phyloP scores from a whole-genome alignment of 2,888 invertebrate genomes.

The Vanessa cardui region DNA sequence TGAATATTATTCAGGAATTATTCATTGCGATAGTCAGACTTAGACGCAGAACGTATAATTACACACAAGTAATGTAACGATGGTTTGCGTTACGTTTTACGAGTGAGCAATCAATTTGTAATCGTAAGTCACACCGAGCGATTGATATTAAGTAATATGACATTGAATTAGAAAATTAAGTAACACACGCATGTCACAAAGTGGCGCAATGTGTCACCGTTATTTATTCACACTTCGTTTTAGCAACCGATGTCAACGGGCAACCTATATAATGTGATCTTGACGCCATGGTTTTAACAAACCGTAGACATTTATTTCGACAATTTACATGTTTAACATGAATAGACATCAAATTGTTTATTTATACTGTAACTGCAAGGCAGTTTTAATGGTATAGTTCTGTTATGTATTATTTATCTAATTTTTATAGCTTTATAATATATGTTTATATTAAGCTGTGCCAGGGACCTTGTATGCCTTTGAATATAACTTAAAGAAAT shows the following conservation, averaged over 20 bases:
- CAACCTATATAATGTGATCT: conserved; percentile 32
- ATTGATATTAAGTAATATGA: conserved; percentile 52
- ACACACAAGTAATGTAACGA: not conserved
- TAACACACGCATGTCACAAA: conserved; percentile 29
- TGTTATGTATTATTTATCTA: no score
- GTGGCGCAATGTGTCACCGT: conserved; percentile 29
- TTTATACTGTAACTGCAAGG: no score
- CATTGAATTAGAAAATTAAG: conserved; percentile 67
- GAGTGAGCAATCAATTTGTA: conserved; percentile 12
- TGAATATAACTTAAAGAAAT: no score
- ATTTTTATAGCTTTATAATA: no score
- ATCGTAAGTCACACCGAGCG: conserved; percentile 36
- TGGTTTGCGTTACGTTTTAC: not conserved
- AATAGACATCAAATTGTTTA: not conserved
- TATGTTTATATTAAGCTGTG: no score
- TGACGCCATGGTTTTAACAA: conserved; percentile 24
- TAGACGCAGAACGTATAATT: not conserved
- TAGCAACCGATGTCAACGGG: conserved; percentile 32
- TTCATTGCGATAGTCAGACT: not conserved
- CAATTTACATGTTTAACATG: not conserved
- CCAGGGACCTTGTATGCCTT: no score
- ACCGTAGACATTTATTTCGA: conserved; percentile 21
- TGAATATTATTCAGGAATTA: no score
- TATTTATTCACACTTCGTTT: conserved; percentile 37
- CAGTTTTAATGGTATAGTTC: no score